A percentile compares a stretch with the other conserved stretches of the same genome.
phyloP scores from a whole-genome alignment of 2,113 vertebrate genomes.

The Anoura caudifer region DNA sequence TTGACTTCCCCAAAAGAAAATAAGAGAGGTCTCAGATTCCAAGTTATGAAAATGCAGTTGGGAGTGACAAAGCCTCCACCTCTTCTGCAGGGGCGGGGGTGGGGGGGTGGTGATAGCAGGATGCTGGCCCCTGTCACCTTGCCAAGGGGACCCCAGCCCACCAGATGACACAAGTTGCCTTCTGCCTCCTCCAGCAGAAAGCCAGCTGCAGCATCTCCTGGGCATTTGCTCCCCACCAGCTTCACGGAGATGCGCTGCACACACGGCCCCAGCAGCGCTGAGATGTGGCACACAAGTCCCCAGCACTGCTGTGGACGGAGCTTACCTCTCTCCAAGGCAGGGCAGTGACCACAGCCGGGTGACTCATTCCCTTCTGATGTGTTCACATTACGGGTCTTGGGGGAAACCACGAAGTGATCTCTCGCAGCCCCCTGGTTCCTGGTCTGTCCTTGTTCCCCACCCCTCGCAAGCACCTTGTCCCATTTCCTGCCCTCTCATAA shows the following conservation, averaged over 20 bases:
- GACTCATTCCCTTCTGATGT: neutral
- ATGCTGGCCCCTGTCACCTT: neutral
- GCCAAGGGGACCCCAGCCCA: neutral
- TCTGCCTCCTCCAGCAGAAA: neutral
- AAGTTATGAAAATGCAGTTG: neutral
- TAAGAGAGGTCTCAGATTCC: neutral
- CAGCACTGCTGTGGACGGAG: neutral
- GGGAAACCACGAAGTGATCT: neutral
- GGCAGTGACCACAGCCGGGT: neutral
- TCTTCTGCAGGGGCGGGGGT: neutral
- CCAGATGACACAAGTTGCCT: neutral
- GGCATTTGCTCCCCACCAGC: neutral
- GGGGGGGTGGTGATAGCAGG: neutral
- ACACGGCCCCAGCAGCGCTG: neutral
- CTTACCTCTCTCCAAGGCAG: neutral
- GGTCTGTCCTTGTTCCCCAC: neutral
- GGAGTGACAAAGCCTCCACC: neutral
- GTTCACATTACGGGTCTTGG: neutral
- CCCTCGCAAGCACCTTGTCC: neutral
- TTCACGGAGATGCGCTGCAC: neutral
- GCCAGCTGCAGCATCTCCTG: neutral
- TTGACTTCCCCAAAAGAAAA: constrained; percentile 49
- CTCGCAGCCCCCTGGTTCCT: neutral
- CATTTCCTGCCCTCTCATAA: neutral
- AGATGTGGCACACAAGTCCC: neutral